These are phyloP conservation scores for Trinorchestia longiramus DNA, from an alignment of 1,140 invertebrate species.

Conservation along the genomic window DNA sequence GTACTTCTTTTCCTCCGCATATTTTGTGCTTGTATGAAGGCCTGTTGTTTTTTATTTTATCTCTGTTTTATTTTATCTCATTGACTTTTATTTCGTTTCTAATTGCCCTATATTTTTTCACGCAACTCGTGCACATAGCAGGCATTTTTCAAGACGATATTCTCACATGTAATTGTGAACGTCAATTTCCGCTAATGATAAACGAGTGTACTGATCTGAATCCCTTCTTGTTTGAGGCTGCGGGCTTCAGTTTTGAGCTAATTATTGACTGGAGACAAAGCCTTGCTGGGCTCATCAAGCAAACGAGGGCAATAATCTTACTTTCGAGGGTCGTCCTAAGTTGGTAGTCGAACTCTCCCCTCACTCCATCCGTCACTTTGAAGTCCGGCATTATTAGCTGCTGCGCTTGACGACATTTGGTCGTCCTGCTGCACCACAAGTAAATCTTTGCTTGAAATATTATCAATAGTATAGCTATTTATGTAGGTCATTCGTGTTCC, in stretches of 20 bases:
- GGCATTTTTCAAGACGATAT: neutral
- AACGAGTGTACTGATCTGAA: neutral
- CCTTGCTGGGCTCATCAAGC: constrained; percentile 38
- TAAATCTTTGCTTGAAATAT: neutral
- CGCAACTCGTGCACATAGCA: too few relatives aligned
- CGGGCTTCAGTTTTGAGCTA: neutral
- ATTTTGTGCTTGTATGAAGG: too few relatives aligned
- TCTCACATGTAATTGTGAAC: neutral
- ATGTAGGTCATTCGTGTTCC: too few relatives aligned
- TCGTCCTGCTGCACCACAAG: neutral
- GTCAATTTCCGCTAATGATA: neutral
- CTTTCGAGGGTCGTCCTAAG: constrained; percentile 33
- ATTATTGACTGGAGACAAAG: constrained; percentile 48
- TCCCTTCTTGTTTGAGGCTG: constrained; percentile 8
- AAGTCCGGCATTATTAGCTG: constrained; percentile 32
- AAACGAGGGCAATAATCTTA: constrained; percentile 52
- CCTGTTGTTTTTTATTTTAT: too few relatives aligned
- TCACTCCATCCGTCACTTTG: constrained; percentile 51
- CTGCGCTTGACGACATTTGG: neutral
- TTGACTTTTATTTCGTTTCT: too few relatives aligned
- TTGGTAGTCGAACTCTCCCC: constrained; percentile 27
- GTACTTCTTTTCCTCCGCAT: too few relatives aligned
- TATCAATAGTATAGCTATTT: neutral
- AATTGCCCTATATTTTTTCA: too few relatives aligned
- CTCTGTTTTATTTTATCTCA: too few relatives aligned